Evolutionary conservation across 2,113 vertebrate genomes (phyloP).

Genomic region (Ahaetulla prasina): DNA sequence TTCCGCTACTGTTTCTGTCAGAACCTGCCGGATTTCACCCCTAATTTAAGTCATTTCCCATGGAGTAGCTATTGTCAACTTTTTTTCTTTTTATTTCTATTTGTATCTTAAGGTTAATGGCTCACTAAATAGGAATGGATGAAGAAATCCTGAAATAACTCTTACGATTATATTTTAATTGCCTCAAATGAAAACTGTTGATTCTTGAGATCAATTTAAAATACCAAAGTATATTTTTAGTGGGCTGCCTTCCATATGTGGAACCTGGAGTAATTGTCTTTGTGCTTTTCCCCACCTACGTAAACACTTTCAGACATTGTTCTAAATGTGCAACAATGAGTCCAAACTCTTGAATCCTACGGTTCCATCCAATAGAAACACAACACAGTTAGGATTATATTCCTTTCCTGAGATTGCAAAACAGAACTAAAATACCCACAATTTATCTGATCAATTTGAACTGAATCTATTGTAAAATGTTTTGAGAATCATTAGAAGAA

Average conservation of each 20-base stretch:
- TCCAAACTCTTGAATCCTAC: not conserved
- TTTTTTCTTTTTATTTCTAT: not conserved
- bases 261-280: not conserved
- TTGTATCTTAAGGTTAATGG: not conserved
- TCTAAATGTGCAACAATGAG: not conserved
- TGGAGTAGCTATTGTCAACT: not conserved
- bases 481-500: not conserved
- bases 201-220: not conserved
- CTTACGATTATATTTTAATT: not conserved
- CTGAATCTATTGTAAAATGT: not conserved
- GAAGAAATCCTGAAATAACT: not conserved
- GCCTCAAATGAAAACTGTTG: not conserved
- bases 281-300: not conserved
- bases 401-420: not conserved
- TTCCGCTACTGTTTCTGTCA: too few species aligned
- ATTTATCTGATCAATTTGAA: not conserved
- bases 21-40: too few species aligned
- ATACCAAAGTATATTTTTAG: not conserved
- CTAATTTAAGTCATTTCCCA: not conserved
- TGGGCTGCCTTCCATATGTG: not conserved
- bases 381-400: not conserved
- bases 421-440: not conserved
- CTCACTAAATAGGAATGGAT: not conserved
- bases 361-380: not conserved
- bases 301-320: not conserved